Conservation (phyloP, 2,888 invertebrate species). For the Cotesia congregata region DNA sequence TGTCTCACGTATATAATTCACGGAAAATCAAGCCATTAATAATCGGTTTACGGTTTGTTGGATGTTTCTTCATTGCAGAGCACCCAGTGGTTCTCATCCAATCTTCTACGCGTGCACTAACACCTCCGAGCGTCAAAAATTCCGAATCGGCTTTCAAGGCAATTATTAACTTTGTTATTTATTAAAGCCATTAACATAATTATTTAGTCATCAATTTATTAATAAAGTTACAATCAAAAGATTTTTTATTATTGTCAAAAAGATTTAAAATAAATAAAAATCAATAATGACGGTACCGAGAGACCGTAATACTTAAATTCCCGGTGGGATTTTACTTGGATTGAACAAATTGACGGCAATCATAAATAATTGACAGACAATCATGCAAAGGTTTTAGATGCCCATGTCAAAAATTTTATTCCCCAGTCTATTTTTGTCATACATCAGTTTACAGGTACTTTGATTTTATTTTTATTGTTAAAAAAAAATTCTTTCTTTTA, state of each 20-base stretch:
- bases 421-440: conserved; percentile 31
- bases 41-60: conserved; percentile 44
- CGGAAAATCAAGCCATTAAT: conserved; percentile 54
- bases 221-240: background rate
- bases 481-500: too few relatives aligned
- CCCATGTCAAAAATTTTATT: conserved; percentile 30
- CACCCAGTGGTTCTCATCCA: background rate
- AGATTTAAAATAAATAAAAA: background rate
- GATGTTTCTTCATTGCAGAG: background rate
- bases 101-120: background rate
- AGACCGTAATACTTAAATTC: conserved; percentile 27
- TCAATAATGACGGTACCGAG: background rate
- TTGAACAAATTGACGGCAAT: conserved; percentile 66
- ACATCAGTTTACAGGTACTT: conserved; percentile 24
- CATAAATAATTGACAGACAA: conserved; percentile 68
- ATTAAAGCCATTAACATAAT: too few relatives aligned
- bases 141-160: too few relatives aligned
- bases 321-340: conserved; percentile 58
- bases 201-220: too few relatives aligned
- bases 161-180: too few relatives aligned
- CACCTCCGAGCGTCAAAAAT: too few relatives aligned
- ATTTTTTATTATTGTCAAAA: background rate
- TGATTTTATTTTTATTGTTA: background rate
- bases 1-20: conserved; percentile 55
- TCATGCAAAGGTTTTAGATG: conserved; percentile 50